phyloP scores from a whole-genome alignment of 2,113 vertebrate species.

The Eonycteris spelaea region DNA sequence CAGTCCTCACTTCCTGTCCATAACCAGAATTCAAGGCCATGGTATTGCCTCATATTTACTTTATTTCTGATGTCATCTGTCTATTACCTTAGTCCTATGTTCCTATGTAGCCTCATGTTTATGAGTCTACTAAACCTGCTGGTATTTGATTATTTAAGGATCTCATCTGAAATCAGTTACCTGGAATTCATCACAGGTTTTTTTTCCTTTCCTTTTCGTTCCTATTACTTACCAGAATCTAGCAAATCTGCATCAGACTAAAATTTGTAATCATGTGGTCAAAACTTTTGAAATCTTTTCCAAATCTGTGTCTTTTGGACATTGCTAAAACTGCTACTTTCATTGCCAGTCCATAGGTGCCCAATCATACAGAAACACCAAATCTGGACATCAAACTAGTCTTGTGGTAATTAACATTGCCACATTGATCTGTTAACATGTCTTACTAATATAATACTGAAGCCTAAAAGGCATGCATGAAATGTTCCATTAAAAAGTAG shows the following conservation, averaged over 20 bases:
- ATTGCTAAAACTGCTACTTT: background rate
- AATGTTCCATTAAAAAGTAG: slow-evolving; percentile 26
- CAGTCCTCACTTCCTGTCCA: background rate
- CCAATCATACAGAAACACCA: background rate
- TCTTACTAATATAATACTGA: background rate
- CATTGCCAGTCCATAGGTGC: background rate
- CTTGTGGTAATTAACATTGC: background rate
- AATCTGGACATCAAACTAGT: background rate
- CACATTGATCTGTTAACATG: background rate
- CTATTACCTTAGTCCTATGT: background rate
- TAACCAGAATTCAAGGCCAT: background rate
- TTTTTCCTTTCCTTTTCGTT: background rate
- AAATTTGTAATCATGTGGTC: background rate
- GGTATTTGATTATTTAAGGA: background rate
- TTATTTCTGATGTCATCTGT: slow-evolving; percentile 16
- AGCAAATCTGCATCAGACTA: background rate
- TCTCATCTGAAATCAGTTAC: slow-evolving; percentile 23
- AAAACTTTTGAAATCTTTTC: slow-evolving; percentile 1
- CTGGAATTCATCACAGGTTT: background rate
- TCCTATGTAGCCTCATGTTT: background rate
- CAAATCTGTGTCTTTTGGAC: background rate
- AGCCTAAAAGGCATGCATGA: background rate
- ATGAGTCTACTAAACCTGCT: background rate
- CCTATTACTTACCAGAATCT: slow-evolving; percentile 2
- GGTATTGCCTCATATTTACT: background rate